phyloP scores from a whole-genome alignment of 2,797 vertebrate species.

The Geotria australis region DNA sequence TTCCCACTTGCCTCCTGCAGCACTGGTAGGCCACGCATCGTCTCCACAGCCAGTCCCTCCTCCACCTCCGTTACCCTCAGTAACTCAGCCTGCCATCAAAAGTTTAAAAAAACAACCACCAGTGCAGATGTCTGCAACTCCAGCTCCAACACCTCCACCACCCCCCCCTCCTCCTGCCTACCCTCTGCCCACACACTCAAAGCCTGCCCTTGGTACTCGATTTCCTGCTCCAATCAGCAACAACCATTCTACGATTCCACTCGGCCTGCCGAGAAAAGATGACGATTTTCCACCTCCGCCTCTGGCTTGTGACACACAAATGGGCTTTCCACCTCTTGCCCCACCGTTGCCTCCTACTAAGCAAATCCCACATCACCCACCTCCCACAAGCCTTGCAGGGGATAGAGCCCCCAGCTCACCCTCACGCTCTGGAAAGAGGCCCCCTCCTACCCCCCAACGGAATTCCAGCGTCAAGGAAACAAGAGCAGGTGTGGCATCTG shows the following conservation, averaged over 20 bases:
- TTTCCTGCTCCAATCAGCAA: constrained; percentile 6
- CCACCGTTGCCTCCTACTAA: constrained; percentile 16
- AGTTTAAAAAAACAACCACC: not conserved
- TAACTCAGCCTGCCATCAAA: not conserved
- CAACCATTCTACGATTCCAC: constrained; percentile 12
- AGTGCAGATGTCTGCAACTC: constrained; percentile 2
- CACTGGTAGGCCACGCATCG: constrained; percentile 12
- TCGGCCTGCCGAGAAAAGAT: constrained; percentile 28
- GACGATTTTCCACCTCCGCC: constrained; percentile 19
- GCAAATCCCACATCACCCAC: constrained; percentile 19
- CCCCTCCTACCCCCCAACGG: constrained; percentile 53
- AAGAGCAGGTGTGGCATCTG: not conserved
- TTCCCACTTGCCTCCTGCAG: constrained; percentile 17
- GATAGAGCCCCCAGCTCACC: constrained; percentile 28
- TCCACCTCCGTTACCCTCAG: constrained; percentile 3
- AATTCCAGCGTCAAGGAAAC: constrained; percentile 39
- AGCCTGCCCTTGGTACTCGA: constrained; percentile 39
- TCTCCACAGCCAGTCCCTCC: constrained; percentile 10
- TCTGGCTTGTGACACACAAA: constrained; percentile 14
- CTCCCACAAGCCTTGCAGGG: constrained; percentile 24
- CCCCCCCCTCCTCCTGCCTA: constrained; percentile 12
- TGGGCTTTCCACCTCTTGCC: constrained; percentile 15
- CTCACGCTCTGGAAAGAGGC: constrained; percentile 31
- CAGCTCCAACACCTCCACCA: constrained; percentile 15
- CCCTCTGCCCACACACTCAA: constrained; percentile 42